Evolutionary conservation across 1,140 invertebrate genomes (phyloP), one percentile per base, ranked within the genome.

Genomic region (Cotesia vestalis): DNA sequence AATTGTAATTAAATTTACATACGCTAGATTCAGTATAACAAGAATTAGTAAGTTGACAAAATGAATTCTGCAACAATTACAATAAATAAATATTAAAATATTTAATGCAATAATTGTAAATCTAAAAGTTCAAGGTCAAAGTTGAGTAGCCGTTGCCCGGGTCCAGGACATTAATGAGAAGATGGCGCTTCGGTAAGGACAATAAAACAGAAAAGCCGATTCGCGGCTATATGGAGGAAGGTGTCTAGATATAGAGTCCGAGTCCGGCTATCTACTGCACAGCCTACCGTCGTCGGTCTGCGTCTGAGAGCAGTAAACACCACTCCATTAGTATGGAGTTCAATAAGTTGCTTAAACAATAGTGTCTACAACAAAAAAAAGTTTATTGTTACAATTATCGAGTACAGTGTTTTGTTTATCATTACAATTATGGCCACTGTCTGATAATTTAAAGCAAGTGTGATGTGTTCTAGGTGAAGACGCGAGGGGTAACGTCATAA

Each of bases 191-290:
- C 60, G 6, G 35, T 62, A 11, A 12, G 20, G 20, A 11, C 5
- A 27, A 27, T 27, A 27, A 27, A 27, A 27, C 14, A 35, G 4
- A 62, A 12, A 14, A 36, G 60, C 60, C 60, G 60, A 62, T 9
- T 20, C 12, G 60, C 60, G 60, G 60, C 36, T 62, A 46, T 46
- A 46, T 46, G 40, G 40, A 46, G 40, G 40, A 46, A 46, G 40
- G 40, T 46, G 40, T 46, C 40, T 46, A 46, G 40, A 46, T 46
- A 46, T 46, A 55, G 53, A 55, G 53, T 55, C 5, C 53, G n/a
- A 55, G 53, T 55, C 5, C 53, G n/a, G 53, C 53, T 55, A 55
- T 55, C 53, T 46, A 46, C 40, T 46, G 40, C 40, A 46, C 40
- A 46, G 0, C 6, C 5, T 46, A 46, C 40, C 8, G 40, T 46